Evolutionary conservation across 2,797 vertebrate genomes (phyloP), one percentile per base, ranked within the genome.

Genomic region (Potorous gilbertii): DNA sequence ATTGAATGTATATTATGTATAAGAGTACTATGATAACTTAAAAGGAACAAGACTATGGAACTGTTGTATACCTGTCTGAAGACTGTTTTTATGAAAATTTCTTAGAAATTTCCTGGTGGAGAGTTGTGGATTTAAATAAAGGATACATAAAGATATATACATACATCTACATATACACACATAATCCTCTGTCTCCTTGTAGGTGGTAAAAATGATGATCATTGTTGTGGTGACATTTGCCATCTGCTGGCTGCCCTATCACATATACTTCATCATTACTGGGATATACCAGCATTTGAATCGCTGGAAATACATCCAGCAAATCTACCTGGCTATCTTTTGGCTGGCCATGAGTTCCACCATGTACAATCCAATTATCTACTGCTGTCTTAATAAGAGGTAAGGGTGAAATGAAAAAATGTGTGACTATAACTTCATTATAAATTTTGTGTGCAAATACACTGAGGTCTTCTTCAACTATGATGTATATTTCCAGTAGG

Each of bases 191-290:
- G 95, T 96, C 95, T 94, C 94, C 91, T 96, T 96, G 27, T 98
- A 99, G 99, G 99, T 99, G 97, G 99, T 99, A 96, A 99, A 99
- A 99, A 99, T 99, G 99, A 99, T 99, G 99, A 99, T 99, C 95
- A 99, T 99, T 4, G 99, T 99, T 0, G 99, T 99, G 96, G 98
- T 99, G 98, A 99, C 99, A 90, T 99, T 99, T 98, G 99, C 99
- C 12, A 97, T 99, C 97, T 99, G 99, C 98, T 99, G 99, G 99
- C 98, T 99, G 96, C 99, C 99, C 24, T 99, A 99, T 94, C 99
- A 99, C 57, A 93, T 99, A 97, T 99, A 99, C 98, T 99, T 99
- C 98, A 99, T 99, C 29, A 98, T 99, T 96, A 99, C 98, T 3
- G 99, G 99, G 0, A 98, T 99, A 93, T 99, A 99, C 94, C 99